These are phyloP conservation scores for Rhynchophorus ferrugineus DNA, from an alignment of 1,140 invertebrate species.

Conservation along the genomic window DNA sequence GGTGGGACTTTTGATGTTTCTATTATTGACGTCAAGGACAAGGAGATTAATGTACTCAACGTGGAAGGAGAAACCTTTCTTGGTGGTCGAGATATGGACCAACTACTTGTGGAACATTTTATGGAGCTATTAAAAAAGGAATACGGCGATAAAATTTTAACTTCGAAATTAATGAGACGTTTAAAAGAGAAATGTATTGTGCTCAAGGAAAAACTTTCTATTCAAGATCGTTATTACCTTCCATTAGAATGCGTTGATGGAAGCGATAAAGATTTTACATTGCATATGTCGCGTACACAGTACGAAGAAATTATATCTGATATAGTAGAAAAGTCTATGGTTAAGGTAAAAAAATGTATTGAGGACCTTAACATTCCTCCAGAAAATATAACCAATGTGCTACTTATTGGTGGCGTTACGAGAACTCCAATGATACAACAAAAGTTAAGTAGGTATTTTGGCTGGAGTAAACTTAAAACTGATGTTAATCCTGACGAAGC, in stretches of 20 bases:
- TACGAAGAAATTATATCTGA: slow-evolving; percentile 63
- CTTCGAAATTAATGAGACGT: not conserved
- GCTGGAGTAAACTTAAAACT: slow-evolving; percentile 21
- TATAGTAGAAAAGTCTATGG: slow-evolving; percentile 49
- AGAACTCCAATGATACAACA: slow-evolving; percentile 53
- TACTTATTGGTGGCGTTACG: slow-evolving; percentile 56
- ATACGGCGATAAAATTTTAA: not conserved
- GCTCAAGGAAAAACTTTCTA: slow-evolving; percentile 3
- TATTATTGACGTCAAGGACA: slow-evolving; percentile 65
- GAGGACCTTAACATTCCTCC: slow-evolving; percentile 4
- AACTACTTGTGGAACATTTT: slow-evolving; percentile 39
- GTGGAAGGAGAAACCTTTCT: slow-evolving; percentile 61
- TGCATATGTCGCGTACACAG: slow-evolving; percentile 64
- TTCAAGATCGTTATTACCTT: not conserved
- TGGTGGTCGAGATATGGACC: slow-evolving; percentile 65
- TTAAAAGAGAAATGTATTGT: slow-evolving; percentile 1
- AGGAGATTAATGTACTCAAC: slow-evolving; percentile 56
- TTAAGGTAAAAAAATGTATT: slow-evolving; percentile 12
- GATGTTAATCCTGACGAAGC: slow-evolving; percentile 39
- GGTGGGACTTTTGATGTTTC: slow-evolving; percentile 75
- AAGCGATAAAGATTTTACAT: slow-evolving; percentile 64
- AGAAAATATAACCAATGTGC: slow-evolving; percentile 48
- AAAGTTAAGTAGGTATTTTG: slow-evolving; percentile 44
- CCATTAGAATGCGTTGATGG: not conserved
- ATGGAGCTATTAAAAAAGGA: not conserved